Evolutionary conservation across 2,797 vertebrate genomes (phyloP).

Genomic region (Eulemur mongoz): DNA sequence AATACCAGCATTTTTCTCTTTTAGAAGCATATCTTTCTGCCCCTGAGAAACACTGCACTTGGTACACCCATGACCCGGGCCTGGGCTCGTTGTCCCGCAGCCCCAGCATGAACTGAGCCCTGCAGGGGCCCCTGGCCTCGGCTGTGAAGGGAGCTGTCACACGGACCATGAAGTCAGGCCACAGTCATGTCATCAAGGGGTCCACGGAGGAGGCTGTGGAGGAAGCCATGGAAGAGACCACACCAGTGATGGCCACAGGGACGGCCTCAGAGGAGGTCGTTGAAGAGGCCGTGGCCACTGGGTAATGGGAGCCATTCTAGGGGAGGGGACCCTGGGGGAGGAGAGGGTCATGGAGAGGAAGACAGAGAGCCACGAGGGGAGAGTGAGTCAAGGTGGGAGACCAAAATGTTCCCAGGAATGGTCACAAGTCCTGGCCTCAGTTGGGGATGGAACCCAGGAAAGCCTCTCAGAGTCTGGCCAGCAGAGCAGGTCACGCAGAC

Average conservation of each 20-base stretch:
- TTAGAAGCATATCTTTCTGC: background rate
- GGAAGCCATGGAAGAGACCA: background rate
- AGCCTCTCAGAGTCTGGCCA: background rate
- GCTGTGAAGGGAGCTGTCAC: background rate
- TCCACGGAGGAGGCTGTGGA: background rate
- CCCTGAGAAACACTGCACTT: background rate
- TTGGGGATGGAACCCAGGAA: background rate
- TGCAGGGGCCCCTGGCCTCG: background rate
- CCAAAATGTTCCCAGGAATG: background rate
- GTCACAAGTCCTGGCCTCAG: background rate
- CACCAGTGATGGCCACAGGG: background rate
- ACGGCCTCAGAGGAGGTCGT: background rate
- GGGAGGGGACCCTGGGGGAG: background rate
- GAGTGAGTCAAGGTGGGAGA: background rate
- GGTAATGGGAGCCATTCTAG: background rate
- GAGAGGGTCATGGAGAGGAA: background rate
- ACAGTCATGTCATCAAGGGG: background rate
- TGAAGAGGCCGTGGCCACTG: background rate
- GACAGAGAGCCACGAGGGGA: background rate
- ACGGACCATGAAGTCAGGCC: background rate
- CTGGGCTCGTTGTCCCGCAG: background rate
- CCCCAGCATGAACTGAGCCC: background rate
- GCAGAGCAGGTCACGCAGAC: background rate
- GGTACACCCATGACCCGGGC: background rate
- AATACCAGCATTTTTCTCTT: background rate